Evolutionary conservation across 1,140 invertebrate species (phyloP), one percentile per base, ranked within the genome.

Genomic region (Theocolax elegans): DNA sequence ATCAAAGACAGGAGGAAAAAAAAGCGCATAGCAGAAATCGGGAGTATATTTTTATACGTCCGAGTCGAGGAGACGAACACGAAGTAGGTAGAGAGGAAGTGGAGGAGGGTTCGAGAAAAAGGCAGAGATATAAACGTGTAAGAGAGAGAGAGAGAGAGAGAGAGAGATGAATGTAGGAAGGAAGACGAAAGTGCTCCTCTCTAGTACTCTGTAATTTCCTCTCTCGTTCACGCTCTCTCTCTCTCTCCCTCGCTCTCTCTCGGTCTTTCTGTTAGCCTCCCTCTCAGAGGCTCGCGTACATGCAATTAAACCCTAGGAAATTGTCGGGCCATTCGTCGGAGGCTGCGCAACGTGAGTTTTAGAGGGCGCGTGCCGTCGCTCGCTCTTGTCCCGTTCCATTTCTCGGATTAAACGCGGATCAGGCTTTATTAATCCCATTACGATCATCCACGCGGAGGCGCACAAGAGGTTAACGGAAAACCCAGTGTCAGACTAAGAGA

Each of bases 351-450:
- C 40, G 49, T 51, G 40, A 54, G 48, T 31, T 68, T 60, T 51
- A 46, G 60, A 54, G 27, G 42, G 53, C 60, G 60, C 49, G 48
- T 54, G 67, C 59, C 58, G n/a, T 9, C n/a, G 13, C 23, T 15
- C 25, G 17, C 58, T 31, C 46, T 44, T 40, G 38, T 46, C 42
- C 48, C 58, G 17, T 58, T 38, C 53, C 70, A 67, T 62, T 62
- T 67, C 67, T 68, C 67, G 74, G 71, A 76, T 76, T 79, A 74
- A 77, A 76, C 71, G 74, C 69, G 64, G 58, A 72, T 74, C 56
- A 62, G 67, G 67, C 77, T 75, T 80, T 81, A 80, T 78, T 82
- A 83, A 81, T 81, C 76, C 74, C 73, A 73, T 81, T 80, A 80
- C 64, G 42, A 73, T 75, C 72, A 68, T 70, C 58, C n/a, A 21